Percentiles rank a stretch among this genome's conserved stretches.
phyloP scores from a whole-genome alignment of 1,140 invertebrate genomes.

The Sitodiplosis mosellana region DNA sequence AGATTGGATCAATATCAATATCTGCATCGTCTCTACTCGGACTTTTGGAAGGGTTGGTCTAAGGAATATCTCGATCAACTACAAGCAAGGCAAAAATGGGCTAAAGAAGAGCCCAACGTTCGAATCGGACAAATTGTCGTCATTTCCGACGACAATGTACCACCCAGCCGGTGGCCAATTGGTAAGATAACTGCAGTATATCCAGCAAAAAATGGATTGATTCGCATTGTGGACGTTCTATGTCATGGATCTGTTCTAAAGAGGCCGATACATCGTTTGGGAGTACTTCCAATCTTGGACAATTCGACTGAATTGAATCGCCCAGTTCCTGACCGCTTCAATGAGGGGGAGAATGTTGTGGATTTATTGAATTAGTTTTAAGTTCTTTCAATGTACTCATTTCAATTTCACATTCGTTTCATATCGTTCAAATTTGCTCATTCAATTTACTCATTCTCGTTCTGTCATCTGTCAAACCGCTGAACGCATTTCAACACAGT shows the following conservation, averaged over 20 bases:
- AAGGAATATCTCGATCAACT: background rate
- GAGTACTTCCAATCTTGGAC: background rate
- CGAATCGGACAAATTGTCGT: slow-evolving; percentile 10
- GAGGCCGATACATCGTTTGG: background rate
- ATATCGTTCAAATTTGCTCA: no score
- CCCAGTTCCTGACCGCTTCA: no score
- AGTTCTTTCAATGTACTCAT: no score
- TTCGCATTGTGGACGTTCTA: background rate
- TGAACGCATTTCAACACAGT: no score
- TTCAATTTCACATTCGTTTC: no score
- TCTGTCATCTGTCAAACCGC: no score
- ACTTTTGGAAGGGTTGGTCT: background rate
- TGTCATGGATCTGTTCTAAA: background rate
- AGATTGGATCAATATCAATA: background rate
- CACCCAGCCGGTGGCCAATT: background rate
- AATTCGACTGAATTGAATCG: background rate
- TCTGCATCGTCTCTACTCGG: background rate
- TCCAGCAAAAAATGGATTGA: background rate
- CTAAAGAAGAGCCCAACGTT: slow-evolving; percentile 1
- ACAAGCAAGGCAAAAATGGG: slow-evolving; percentile 1
- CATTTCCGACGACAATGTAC: slow-evolving; percentile 10
- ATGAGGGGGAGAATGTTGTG: no score
- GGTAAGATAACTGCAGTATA: background rate
- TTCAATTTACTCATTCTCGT: no score
- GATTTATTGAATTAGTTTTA: no score